Conservation (phyloP, 2,113 vertebrate genomes). For the Pseudorasbora parva region DNA sequence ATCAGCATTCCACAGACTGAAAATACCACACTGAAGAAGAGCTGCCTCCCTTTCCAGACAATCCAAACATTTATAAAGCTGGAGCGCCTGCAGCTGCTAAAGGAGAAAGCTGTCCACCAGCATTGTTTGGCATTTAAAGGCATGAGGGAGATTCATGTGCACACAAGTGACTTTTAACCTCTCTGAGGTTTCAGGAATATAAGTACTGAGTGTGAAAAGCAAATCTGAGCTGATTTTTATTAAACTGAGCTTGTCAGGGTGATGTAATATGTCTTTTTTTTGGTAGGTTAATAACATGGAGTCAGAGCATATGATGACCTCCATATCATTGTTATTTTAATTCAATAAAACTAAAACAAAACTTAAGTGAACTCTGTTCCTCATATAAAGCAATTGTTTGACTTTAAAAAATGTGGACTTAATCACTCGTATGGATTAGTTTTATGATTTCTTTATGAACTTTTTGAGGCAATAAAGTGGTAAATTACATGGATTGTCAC, state of each 20-base stretch:
- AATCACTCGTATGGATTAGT: too few relatives aligned
- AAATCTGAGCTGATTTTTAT: slow-evolving; percentile 12
- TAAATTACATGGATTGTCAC: too few relatives aligned
- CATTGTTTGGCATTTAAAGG: slow-evolving; percentile 40
- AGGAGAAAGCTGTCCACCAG: slow-evolving; percentile 25
- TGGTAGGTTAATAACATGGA: neutral
- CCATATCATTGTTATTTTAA: neutral
- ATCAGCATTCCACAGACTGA: slow-evolving; percentile 13
- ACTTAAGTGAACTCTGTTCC: too few relatives aligned
- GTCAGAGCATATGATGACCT: neutral
- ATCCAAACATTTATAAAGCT: slow-evolving; percentile 47
- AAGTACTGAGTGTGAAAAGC: neutral
- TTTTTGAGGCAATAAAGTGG: too few relatives aligned
- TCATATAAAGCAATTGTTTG: too few relatives aligned
- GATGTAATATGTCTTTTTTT: neutral
- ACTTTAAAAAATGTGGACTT: too few relatives aligned
- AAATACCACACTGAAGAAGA: slow-evolving; percentile 9
- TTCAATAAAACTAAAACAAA: too few relatives aligned
- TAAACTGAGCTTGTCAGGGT: neutral
- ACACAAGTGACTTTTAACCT: neutral
- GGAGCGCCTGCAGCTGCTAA: slow-evolving; percentile 19
- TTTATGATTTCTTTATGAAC: too few relatives aligned
- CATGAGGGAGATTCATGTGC: neutral
- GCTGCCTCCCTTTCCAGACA: slow-evolving; percentile 34
- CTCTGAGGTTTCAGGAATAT: neutral